phyloP scores from a whole-genome alignment of 2,888 invertebrate species.

The Rugalucina vietnamica region DNA sequence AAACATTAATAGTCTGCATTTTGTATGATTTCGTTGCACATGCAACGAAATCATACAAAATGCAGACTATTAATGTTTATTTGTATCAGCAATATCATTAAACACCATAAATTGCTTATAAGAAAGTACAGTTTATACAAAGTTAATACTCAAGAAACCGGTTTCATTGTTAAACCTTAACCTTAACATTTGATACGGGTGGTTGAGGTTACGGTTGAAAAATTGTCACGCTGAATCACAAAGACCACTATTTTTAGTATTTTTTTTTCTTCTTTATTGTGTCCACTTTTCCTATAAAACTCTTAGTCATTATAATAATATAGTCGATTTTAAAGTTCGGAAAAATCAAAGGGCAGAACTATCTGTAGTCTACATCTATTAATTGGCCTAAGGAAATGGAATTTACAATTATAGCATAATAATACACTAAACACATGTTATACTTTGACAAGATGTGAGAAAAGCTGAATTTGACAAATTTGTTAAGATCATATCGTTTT shows the following conservation, averaged over 20 bases:
- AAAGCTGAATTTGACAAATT: no score
- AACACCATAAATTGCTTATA: no score
- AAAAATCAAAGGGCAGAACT: not conserved
- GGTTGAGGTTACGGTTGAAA: not conserved
- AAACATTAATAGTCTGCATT: no score
- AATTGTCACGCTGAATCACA: not conserved
- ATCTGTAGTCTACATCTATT: not conserved
- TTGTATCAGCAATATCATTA: no score
- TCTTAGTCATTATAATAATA: not conserved
- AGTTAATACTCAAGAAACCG: no score
- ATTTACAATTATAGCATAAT: not conserved
- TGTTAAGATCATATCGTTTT: no score
- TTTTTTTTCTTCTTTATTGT: not conserved
- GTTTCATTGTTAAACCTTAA: no score
- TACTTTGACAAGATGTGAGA: not conserved
- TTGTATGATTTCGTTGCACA: no score
- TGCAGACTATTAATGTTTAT: no score
- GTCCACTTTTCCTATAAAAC: not conserved
- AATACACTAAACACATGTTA: conserved; percentile 1
- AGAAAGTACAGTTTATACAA: no score
- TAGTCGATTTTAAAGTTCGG: not conserved
- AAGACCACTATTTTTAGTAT: not conserved
- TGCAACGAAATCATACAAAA: no score
- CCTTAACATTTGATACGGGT: not conserved
- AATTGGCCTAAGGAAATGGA: not conserved